Base-by-base conservation (phyloP, 2,113 vertebrate genomes). In the Planiliza haematocheilus region DNA sequence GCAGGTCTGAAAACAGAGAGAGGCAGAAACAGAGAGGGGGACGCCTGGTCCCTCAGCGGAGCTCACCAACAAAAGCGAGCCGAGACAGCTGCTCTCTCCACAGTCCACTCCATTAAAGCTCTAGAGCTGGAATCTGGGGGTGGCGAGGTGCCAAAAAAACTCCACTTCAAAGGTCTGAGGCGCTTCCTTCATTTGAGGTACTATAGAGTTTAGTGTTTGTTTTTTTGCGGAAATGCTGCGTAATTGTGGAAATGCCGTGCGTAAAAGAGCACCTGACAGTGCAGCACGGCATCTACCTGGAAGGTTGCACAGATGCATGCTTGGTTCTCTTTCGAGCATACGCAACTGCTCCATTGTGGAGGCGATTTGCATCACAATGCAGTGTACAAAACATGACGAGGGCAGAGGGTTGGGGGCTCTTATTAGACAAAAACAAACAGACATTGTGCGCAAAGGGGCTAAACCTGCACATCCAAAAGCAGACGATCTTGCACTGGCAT, bases 121-220 rank as follows among this genome's bases (percentile, higher is more conserved):
- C 53, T 56, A 76, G 74, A 78, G 55, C 82, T 43, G 34, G 8
- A 48, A 63, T 62, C 2, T 82, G 74, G 67, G 68, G 18, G 10
- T 77, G 93, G 90, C 86, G 85, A 91, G 81, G 83, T 86, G n/a
- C 84, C 91, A 91, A 91, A 81, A 56, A 8, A 8, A 17, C n/a
- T 67, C 69, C 61, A 86, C 84, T 90, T 90, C 82, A 92, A 92
- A 92, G 86, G 45, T 42, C 17, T 77, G 72, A 70, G 65, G 61
- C 76, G 73, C 73, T 79, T 67, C 67, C 62, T 77, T 72, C 50
- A 55, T 81, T 76, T 43, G 57, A 74, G 53, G 42, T 91, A 86
- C 68, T 79, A 30, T 39, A 21, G 57, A 68, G 0, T 42, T 80
- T 82, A 1, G 79, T 77, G 75, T 38, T 30, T 38, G 60, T 8